These are phyloP conservation scores for Amblyjoppa proteus DNA, from an alignment of 2,888 invertebrate species.

Conservation along the genomic window DNA sequence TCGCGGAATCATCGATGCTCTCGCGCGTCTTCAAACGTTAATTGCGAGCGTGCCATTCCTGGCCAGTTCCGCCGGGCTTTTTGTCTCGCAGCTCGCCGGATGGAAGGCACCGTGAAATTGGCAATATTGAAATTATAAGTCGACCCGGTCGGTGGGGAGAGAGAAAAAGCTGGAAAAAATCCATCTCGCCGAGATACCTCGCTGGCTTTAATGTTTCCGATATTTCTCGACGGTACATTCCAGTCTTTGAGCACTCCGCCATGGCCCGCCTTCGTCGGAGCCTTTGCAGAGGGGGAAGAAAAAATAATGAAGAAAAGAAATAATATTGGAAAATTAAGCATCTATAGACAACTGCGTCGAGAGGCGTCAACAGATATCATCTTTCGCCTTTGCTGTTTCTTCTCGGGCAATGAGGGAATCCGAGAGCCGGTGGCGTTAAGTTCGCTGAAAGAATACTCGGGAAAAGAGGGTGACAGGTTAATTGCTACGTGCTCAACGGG, in stretches of 20 bases:
- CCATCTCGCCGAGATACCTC: background rate
- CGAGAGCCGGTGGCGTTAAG: background rate
- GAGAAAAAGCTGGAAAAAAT: slow-evolving; percentile 8
- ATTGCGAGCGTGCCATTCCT: slow-evolving; percentile 22
- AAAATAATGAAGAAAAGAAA: slow-evolving; percentile 9
- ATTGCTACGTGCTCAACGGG: slow-evolving; percentile 63
- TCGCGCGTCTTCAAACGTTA: slow-evolving; percentile 9
- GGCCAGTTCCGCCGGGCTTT: background rate
- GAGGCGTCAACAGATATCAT: slow-evolving; percentile 44
- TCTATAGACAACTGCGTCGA: slow-evolving; percentile 6
- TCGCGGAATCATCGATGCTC: background rate
- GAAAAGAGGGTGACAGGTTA: slow-evolving; percentile 66
- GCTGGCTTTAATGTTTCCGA: slow-evolving; percentile 13
- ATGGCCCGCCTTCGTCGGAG: slow-evolving; percentile 12
- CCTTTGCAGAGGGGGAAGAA: slow-evolving; percentile 12
- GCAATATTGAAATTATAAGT: slow-evolving; percentile 60
- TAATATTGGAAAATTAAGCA: background rate
- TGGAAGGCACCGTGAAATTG: slow-evolving; percentile 28
- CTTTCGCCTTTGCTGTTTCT: background rate
- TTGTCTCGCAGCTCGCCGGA: background rate
- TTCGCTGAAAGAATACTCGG: slow-evolving; percentile 50
- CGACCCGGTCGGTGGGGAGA: background rate
- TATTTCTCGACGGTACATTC: slow-evolving; percentile 7
- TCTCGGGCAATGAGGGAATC: background rate
- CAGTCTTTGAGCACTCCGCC: slow-evolving; percentile 7